Evolutionary conservation across 2,888 invertebrate genomes (phyloP).

Genomic region (Caenorhabditis becei): DNA sequence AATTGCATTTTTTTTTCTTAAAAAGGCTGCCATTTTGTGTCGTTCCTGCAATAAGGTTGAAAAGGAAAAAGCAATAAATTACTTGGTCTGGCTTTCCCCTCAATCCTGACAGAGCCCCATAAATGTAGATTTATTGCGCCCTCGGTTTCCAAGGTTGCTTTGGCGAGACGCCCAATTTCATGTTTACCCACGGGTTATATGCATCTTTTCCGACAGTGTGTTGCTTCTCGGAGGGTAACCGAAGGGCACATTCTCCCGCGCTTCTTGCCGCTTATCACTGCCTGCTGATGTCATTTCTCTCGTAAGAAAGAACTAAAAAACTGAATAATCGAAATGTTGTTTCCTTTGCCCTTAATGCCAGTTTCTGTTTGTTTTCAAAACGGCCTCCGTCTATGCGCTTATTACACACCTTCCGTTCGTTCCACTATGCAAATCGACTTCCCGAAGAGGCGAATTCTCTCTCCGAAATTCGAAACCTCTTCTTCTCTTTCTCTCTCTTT

Average conservation of each 20-base stretch:
- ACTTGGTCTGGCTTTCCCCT: not conserved
- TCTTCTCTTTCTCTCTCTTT: slow-evolving; percentile 13
- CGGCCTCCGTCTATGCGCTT: not conserved
- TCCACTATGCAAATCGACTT: slow-evolving; percentile 23
- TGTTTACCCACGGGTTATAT: slow-evolving; percentile 4
- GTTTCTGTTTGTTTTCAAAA: slow-evolving; percentile 19
- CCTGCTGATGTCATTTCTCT: slow-evolving; percentile 24
- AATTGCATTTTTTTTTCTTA: too few species aligned
- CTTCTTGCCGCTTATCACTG: not conserved
- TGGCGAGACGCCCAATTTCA: not conserved
- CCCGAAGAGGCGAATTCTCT: slow-evolving; percentile 20
- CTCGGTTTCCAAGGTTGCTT: not conserved
- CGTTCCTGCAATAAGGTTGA: too few species aligned
- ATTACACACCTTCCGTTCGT: slow-evolving; percentile 10
- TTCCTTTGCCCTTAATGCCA: not conserved
- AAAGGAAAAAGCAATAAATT: too few species aligned
- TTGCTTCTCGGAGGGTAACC: not conserved
- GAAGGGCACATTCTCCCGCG: slow-evolving; percentile 15
- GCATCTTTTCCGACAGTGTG: slow-evolving; percentile 2
- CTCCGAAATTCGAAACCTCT: slow-evolving; percentile 43
- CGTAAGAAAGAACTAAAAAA: not conserved
- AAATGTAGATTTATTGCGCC: not conserved
- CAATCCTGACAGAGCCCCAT: not conserved
- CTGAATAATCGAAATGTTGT: not conserved
- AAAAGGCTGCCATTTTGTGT: too few species aligned